Conservation (phyloP, 1,140 invertebrate genomes). For the Vanessa tameamea region DNA sequence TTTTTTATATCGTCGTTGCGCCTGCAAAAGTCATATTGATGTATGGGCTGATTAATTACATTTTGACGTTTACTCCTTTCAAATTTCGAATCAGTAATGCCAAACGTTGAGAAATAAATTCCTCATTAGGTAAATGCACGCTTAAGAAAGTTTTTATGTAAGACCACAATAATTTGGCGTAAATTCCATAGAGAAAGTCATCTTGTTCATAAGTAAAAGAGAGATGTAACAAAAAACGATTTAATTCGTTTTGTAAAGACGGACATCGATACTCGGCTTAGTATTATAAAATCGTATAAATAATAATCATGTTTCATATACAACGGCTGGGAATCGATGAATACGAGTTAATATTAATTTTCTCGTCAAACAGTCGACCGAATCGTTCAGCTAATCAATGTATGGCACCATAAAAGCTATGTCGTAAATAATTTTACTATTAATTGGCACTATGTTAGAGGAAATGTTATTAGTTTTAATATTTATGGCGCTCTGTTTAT, state of each 20-base stretch:
- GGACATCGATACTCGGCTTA: not conserved
- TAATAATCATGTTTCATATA: constrained; percentile 29
- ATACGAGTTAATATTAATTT: constrained; percentile 72
- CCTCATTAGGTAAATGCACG: no score
- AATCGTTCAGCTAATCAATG: constrained; percentile 71
- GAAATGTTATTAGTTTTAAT: constrained; percentile 59
- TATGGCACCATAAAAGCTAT: constrained; percentile 67
- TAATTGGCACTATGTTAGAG: constrained; percentile 49
- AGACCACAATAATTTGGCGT: no score
- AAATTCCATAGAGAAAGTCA: no score
- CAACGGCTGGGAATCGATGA: constrained; percentile 60
- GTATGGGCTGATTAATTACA: no score
- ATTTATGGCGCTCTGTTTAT: constrained; percentile 14
- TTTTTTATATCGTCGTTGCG: no score
- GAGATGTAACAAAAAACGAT: no score
- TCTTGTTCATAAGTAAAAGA: no score
- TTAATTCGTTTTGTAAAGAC: not conserved
- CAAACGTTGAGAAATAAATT: no score
- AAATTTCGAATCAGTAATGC: no score
- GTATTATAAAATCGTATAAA: constrained; percentile 17
- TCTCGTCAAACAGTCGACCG: constrained; percentile 64
- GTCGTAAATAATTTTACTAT: constrained; percentile 60
- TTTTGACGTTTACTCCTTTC: no score
- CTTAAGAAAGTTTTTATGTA: no score
- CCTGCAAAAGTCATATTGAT: no score